These are phyloP conservation scores for Halcyon malimbica DNA, from an alignment of 2,113 vertebrate genomes.

Conservation along the genomic window DNA sequence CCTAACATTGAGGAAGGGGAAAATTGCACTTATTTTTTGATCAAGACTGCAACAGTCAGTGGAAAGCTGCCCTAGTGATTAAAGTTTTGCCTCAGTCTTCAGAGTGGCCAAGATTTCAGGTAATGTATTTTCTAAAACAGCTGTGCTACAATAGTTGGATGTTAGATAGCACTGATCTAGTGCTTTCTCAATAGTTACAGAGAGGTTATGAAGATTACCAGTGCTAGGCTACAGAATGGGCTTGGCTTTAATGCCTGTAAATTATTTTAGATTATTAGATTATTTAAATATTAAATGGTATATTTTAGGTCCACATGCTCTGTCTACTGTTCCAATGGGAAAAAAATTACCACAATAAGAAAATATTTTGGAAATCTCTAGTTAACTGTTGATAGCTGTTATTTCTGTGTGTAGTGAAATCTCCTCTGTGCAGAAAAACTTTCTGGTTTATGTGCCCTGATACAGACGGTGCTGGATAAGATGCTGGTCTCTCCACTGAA, in stretches of 20 bases:
- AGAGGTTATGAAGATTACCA: neutral
- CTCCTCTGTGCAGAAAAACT: neutral
- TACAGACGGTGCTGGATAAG: rapidly evolving
- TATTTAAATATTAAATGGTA: neutral
- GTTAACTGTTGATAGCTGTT: neutral
- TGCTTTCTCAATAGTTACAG: neutral
- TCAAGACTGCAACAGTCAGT: neutral
- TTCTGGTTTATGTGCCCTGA: neutral
- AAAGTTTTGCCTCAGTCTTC: neutral
- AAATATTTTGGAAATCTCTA: neutral
- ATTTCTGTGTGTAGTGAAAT: neutral
- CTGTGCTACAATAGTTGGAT: neutral
- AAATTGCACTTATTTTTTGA: neutral
- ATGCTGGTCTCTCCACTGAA: neutral
- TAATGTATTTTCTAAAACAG: neutral
- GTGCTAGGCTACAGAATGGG: neutral
- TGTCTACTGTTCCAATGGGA: neutral
- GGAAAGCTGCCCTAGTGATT: neutral
- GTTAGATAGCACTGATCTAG: neutral
- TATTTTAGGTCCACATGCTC: neutral
- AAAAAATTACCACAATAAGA: neutral
- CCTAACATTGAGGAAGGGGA: neutral
- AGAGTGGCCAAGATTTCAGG: neutral
- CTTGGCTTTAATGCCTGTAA: neutral
- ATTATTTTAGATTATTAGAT: neutral